Evolutionary conservation across 35 echinoderm and acorn worm genomes (phyloP), one percentile per base, ranked within the genome.

Genomic region (Ptychodera flava): DNA sequence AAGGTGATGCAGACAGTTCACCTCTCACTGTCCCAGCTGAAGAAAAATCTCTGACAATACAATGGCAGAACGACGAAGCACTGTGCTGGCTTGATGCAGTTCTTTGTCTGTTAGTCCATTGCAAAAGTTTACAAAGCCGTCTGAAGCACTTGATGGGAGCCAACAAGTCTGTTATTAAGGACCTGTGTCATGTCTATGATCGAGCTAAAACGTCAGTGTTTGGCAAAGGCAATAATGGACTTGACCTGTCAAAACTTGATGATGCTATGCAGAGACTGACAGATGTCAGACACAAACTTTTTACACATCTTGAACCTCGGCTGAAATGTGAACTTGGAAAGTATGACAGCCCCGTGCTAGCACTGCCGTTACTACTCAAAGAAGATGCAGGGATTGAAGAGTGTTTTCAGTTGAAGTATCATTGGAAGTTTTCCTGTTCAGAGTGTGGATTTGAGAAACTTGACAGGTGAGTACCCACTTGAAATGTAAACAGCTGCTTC

Each of bases 71-170:
- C 64, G 81, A 92, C 64, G 80, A 85, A 29, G 84, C 84, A 36
- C 85, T 99, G 34, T 99, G 96, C 82, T 99, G 96, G 96, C 78
- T 99, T 14, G 96, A 99, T 76, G 84, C 81, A 0, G 90, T 84
- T 85, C 82, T 99, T 85, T 80, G 88, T n/a, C 15, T 91, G 28
- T 76, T 99, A 1, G 92, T 99, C 0, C 81, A 84, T 38, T 88
- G 88, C 79, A 35, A 76, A n/a, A 94, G 92, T 80, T 78, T 99
- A 22, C 90, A 88, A 0, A 28, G 35, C 31, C 94, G 92, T 37
- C 79, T 94, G 22, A 30, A 37, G 29, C 30, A 35, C 33, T 77
- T 88, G 10, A 87, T 79, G 0, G 86, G 34, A 30, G 22, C 6
- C 22, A 22, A 22, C 22, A 85, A 38, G 29, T 89, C 86, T 0